Percentiles rank a stretch among this genome's conserved stretches.
Conservation (phyloP, 2,797 vertebrate species). For the Esox lucius region DNA sequence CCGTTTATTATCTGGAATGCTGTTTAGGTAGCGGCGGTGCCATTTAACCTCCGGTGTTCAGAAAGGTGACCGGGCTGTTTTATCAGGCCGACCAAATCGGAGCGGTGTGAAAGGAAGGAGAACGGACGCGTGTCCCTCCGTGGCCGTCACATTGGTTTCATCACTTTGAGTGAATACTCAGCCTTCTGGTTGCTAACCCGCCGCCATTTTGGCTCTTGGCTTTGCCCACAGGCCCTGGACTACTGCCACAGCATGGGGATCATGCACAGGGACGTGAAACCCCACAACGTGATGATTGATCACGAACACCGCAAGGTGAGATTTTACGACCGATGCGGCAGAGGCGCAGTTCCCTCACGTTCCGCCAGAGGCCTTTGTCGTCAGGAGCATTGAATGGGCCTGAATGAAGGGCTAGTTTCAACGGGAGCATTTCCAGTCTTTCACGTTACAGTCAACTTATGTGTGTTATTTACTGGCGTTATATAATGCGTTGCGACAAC, state of each 20-base stretch:
- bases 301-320: slow-evolving; percentile 75
- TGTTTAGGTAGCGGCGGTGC: no score
- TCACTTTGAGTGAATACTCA: neutral
- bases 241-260: slow-evolving; percentile 76
- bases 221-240: slow-evolving; percentile 61
- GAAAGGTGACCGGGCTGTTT: no score
- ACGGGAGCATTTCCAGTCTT: neutral
- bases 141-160: neutral
- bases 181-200: neutral
- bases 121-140: no score
- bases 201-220: neutral
- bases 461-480: neutral
- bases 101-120: neutral
- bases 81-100: no score
- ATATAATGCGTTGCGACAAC: neutral
- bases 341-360: neutral
- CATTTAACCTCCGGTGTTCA: no score
- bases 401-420: neutral
- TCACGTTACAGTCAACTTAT: neutral
- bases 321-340: neutral
- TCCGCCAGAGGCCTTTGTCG: neutral
- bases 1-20: no score
- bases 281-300: slow-evolving; percentile 78
- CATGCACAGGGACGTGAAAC: slow-evolving; percentile 78
- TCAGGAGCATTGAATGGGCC: neutral